phyloP scores from a whole-genome alignment of 1,140 invertebrate genomes.

The Anastatus disparis region DNA sequence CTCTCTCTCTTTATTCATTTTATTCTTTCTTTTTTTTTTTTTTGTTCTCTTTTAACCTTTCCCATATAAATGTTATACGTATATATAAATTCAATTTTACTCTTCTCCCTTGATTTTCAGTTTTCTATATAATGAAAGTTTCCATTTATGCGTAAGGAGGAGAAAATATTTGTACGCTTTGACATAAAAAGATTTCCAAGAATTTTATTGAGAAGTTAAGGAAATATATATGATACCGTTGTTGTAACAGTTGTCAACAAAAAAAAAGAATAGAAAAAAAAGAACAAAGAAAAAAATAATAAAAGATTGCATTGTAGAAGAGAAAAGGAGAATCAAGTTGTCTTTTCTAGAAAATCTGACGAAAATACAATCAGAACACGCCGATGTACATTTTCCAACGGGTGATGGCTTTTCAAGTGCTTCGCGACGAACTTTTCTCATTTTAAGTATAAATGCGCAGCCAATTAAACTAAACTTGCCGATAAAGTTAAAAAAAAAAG shows the following conservation, averaged over 20 bases:
- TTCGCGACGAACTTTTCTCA: slow-evolving; percentile 55
- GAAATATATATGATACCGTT: not conserved
- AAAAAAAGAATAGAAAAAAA: too few relatives aligned
- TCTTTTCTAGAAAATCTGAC: not conserved
- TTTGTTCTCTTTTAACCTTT: too few relatives aligned
- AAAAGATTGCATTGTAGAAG: too few relatives aligned
- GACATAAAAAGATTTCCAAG: not conserved
- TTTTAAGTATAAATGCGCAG: slow-evolving; percentile 57
- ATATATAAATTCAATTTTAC: too few relatives aligned
- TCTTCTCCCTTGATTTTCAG: too few relatives aligned
- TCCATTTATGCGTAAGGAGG: not conserved
- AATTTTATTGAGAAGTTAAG: not conserved
- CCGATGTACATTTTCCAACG: slow-evolving; percentile 16
- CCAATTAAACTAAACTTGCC: slow-evolving; percentile 56
- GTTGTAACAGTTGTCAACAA: not conserved
- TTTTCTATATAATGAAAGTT: slow-evolving; percentile 4
- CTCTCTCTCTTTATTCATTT: slow-evolving; percentile 29
- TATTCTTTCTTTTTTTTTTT: not conserved
- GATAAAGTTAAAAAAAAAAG: slow-evolving; percentile 25
- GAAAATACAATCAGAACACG: slow-evolving; percentile 18
- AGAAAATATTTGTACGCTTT: not conserved
- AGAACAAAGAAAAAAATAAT: too few relatives aligned
- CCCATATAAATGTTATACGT: too few relatives aligned
- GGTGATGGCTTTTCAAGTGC: slow-evolving; percentile 16
- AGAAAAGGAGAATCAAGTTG: too few relatives aligned